Evolutionary conservation across 2,888 invertebrate species (phyloP).

Genomic region (Dysmachus trigonus): DNA sequence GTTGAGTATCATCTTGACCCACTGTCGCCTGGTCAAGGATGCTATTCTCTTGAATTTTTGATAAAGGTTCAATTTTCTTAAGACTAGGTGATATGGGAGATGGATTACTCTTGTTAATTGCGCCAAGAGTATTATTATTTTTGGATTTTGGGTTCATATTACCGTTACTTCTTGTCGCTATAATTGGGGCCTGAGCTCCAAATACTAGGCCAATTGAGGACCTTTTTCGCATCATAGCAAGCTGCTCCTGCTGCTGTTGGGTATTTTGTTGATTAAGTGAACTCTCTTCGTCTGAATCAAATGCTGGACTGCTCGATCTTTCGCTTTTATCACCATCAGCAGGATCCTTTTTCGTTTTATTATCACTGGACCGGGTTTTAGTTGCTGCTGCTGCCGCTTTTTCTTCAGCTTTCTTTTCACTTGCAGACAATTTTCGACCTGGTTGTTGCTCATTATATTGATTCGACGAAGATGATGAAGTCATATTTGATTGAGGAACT

Average conservation of each 20-base stretch:
- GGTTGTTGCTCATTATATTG: slow-evolving; percentile 52
- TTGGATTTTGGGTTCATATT: slow-evolving; percentile 51
- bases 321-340: slow-evolving; percentile 76
- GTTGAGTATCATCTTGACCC: slow-evolving; percentile 45
- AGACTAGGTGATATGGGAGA: slow-evolving; percentile 58
- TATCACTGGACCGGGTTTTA: slow-evolving; percentile 62
- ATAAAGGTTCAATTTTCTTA: slow-evolving; percentile 27
- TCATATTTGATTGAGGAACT: slow-evolving; percentile 52
- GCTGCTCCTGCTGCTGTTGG: slow-evolving; percentile 58
- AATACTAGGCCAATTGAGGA: slow-evolving; percentile 64
- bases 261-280: slow-evolving; percentile 67
- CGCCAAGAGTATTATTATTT: slow-evolving; percentile 42
- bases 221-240: slow-evolving; percentile 60
- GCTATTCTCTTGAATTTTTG: slow-evolving; percentile 47
- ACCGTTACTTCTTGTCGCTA: slow-evolving; percentile 60
- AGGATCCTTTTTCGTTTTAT: slow-evolving; percentile 63
- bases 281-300: slow-evolving; percentile 94
- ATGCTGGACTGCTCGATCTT: slow-evolving; percentile 90
- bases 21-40: slow-evolving; percentile 44
- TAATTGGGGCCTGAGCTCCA: slow-evolving; percentile 62
- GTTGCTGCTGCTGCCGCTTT: slow-evolving; percentile 68
- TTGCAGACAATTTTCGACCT: slow-evolving; percentile 43
- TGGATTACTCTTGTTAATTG: slow-evolving; percentile 54
- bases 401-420: slow-evolving; percentile 61
- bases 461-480: slow-evolving; percentile 55